Percentiles rank a stretch among this genome's conserved stretches.
These are phyloP conservation scores for Microctenopoma lineatum DNA, from an alignment of 2,797 vertebrate genomes.

Conservation along the genomic window DNA sequence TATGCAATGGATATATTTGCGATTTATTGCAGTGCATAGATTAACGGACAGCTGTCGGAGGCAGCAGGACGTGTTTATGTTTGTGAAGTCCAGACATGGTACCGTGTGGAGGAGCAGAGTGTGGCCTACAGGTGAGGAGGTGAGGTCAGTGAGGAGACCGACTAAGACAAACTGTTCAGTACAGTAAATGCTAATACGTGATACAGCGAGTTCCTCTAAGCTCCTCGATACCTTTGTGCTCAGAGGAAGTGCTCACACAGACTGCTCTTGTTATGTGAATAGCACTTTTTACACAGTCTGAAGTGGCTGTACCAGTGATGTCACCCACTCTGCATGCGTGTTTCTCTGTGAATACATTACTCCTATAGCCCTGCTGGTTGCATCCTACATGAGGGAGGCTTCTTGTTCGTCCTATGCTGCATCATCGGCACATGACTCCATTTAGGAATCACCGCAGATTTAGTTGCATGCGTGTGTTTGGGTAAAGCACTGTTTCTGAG, in stretches of 20 bases:
- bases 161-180: conserved; percentile 37
- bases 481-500: conserved; percentile 32
- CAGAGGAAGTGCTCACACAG: conserved; percentile 57
- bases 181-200: conserved; percentile 55
- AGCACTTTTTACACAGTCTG: conserved; percentile 48
- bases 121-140: conserved; percentile 64
- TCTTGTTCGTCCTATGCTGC: conserved; percentile 56
- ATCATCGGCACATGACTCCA: conserved; percentile 44
- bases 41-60: conserved; percentile 26
- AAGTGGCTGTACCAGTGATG: conserved; percentile 54
- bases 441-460: conserved; percentile 50
- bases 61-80: conserved; percentile 49
- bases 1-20: no score
- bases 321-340: conserved; percentile 56
- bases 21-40: no score
- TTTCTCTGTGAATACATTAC: conserved; percentile 51
- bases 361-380: conserved; percentile 45
- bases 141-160: conserved; percentile 46
- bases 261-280: conserved; percentile 50
- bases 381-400: conserved; percentile 52
- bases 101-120: conserved; percentile 27
- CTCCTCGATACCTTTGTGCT: conserved; percentile 23
- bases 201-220: conserved; percentile 44
- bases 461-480: conserved; percentile 43
- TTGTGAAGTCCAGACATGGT: conserved; percentile 78